Base-by-base conservation (phyloP, 2,888 invertebrate genomes). In the Plebejus anna region DNA sequence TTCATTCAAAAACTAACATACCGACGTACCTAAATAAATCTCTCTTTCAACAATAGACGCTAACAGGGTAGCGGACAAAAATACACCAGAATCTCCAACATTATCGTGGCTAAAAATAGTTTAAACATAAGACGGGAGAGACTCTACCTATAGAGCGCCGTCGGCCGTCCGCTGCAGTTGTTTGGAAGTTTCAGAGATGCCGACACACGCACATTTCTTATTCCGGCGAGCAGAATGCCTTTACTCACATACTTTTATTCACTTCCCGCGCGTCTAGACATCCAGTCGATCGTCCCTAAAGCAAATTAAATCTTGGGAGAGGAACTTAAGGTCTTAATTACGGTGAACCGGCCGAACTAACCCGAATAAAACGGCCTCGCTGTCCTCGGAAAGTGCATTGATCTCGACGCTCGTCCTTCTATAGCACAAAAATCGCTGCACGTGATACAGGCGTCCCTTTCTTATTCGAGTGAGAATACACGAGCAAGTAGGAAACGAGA, bases 341-440 rank as follows among this genome's bases (percentile, higher is more conserved):
- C 84, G 80, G 83, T 83, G 80, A 79, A 83, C 83, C 81, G 80
- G 79, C 80, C 82, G 80, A 83, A 84, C 84, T 85, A 86, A 87
- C 87, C 87, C 88, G 86, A 85, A 90, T 91, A 92, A 92, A 92
- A 89, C 89, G 87, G 89, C 90, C 86, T 87, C 88, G 87, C 91
- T 91, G 92, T 93, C 92, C 92, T 93, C 89, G 84, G 88, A 89
- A 92, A 93, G 94, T 93, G 93, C 94, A 94, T 94, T 94, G 94
- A 92, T 94, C 94, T 92, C 90, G 82, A 83, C 84, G 84, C 84
- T 89, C 91, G 91, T 94, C 93, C 93, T 93, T 92, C 90, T 91
- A 87, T 87, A 86, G 90, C 87, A 90, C 90, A 90, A 92, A 92
- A 92, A 91, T 92, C 89, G 89, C 86, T 91, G 92, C 90, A 91